Base-by-base conservation (phyloP, 2,888 invertebrate genomes). In the Syrista parreyssii region DNA sequence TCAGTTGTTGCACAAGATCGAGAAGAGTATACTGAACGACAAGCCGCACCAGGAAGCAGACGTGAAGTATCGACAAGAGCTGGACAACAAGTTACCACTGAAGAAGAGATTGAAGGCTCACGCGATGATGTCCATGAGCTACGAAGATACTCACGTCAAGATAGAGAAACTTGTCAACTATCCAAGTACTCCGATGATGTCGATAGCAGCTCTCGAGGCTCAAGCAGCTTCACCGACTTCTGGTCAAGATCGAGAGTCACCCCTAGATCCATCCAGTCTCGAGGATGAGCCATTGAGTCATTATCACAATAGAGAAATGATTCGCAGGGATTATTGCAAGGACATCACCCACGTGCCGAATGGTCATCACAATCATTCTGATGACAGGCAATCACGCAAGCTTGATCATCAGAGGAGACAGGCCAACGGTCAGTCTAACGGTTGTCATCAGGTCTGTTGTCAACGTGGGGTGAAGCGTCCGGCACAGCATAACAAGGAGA, bases 31-130 rank as follows among this genome's bases (percentile, higher is more conserved):
- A 9, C 68, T 84, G 32, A 83, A 86, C 12, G 82, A 76, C 23
- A 84, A 85, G 34, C 68, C 82, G 4, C 30, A 85, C 69, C 85
- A 87, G 6, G 83, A 84, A 11, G 75, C 83, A 11, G 84, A 82
- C 4, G 84, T 85, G 40, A 80, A 83, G 32, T 85, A 82, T 77
- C 86, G 86, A 3, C 81, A 80, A 3, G 86, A 87, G 12, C 77
- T 85, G 3, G 85, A 86, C 68, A 88, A 84, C 73, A 91, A 88
- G 73, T 76, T 91, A 73, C 91, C 91, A 6, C 79, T 90, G 23
- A 91, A 91, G 75, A 91, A 91, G 77, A 84, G 91, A 68, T 79
- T 88, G 30, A 90, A 87, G 71, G 89, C 87, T 3, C 86, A 86
- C 23, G 83, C 84, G 31, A 86, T 88, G 83, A 85, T 86, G 84